Base-by-base conservation (phyloP, 2,113 vertebrate genomes). In the Zapus hudsonius region DNA sequence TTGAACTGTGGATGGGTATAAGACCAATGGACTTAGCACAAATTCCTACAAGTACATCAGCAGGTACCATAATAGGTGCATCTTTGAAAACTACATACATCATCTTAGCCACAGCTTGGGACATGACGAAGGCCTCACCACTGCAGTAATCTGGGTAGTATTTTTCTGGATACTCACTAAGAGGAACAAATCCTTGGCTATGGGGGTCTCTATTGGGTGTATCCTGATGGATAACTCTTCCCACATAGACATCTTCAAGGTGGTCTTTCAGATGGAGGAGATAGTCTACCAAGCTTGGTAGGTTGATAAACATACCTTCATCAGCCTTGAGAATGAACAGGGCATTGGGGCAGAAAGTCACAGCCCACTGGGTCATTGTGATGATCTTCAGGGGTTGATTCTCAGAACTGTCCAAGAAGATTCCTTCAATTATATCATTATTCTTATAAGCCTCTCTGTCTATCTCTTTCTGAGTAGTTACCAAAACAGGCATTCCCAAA, bases 131-230 rank as follows among this genome's bases (percentile, higher is more conserved):
- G 0, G 98, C 98, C 0, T 98, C 97, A 0, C 98, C 97, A 0
- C 98, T 97, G 78, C 99, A 99, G 97, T 99, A 99, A 82, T 99
- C 99, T 0, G 99, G 99, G 74, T 99, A 98, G 42, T 98, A 98
- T 88, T 98, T 95, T 3, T 98, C 96, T 0, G 98, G 96, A 84
- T 99, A 99, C 0, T 97, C 96, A 0, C 96, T 96, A 44, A 79
- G 44, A 33, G 99, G 95, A 2, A 99, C 91, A 80, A 98, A 99
- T 86, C 96, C 92, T 0, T 96, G 97, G 70, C 98, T 99, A 0
- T 52, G 31, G 0, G 98, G 97, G 81, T 99, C 97, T 95, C 99
- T 97, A 92, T 98, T 88, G 0, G 99, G 99, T 73, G 72, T 69
- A 0, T 96, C 96, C 17, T 98, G 98, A 7, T 99, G 99, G 78